phyloP scores from a whole-genome alignment of 2,888 invertebrate genomes.

The Pediacus dermestoides region DNA sequence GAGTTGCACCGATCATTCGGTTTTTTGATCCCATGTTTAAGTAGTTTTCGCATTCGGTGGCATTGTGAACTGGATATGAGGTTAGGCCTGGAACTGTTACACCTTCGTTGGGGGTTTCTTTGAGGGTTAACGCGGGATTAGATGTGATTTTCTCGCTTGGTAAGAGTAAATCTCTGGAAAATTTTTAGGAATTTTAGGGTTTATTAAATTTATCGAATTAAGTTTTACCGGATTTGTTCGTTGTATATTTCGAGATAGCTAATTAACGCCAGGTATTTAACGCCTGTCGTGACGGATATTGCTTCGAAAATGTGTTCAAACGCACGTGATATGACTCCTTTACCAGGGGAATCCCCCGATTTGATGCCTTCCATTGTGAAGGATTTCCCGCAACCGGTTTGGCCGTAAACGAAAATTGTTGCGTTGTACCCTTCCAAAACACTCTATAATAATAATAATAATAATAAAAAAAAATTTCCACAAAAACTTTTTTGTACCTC shows the following conservation, averaged over 20 bases:
- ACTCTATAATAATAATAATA: slow-evolving; percentile 50
- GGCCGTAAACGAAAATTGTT: slow-evolving; percentile 90
- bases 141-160: slow-evolving; percentile 38
- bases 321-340: slow-evolving; percentile 71
- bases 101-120: slow-evolving; percentile 54
- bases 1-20: slow-evolving; percentile 77
- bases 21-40: slow-evolving; percentile 75
- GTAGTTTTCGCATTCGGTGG: slow-evolving; percentile 70
- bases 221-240: slow-evolving; percentile 61
- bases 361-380: slow-evolving; percentile 80
- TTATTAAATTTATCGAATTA: not conserved
- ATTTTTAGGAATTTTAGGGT: no score
- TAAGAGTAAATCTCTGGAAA: slow-evolving; percentile 43
- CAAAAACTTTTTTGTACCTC: slow-evolving; percentile 57
- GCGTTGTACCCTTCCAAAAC: slow-evolving; percentile 90
- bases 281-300: slow-evolving; percentile 67
- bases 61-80: slow-evolving; percentile 73
- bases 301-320: slow-evolving; percentile 89
- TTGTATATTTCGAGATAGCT: slow-evolving; percentile 84
- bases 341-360: slow-evolving; percentile 43
- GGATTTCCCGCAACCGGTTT: slow-evolving; percentile 89
- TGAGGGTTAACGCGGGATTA: slow-evolving; percentile 46
- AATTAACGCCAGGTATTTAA: slow-evolving; percentile 71
- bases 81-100: slow-evolving; percentile 58
- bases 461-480: slow-evolving; percentile 3